Percentiles rank a stretch among this genome's conserved stretches.
Conservation (phyloP, 2,888 invertebrate species). For the Meiosimyza decipiens region DNA sequence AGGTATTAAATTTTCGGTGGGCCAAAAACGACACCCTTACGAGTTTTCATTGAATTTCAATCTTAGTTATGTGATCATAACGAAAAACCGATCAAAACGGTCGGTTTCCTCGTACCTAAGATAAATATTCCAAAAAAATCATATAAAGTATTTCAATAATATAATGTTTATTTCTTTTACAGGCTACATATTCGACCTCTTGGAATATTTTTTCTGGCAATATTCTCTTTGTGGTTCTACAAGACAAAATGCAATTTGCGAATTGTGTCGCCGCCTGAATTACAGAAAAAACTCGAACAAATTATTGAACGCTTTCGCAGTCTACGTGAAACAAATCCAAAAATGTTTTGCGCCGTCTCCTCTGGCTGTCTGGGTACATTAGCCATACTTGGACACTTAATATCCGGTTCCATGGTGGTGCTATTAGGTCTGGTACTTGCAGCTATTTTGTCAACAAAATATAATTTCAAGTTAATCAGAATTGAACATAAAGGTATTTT, state of each 20-base stretch:
- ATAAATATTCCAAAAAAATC: too few species aligned
- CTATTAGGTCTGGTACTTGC: conserved; percentile 56
- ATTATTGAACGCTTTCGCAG: conserved; percentile 48
- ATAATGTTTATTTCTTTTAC: conserved; percentile 36
- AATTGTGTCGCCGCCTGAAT: conserved; percentile 58
- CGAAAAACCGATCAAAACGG: too few species aligned
- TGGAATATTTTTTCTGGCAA: conserved; percentile 58
- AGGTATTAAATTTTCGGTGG: too few species aligned
- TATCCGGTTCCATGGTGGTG: conserved; percentile 61
- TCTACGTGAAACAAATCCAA: conserved; percentile 56
- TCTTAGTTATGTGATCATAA: too few species aligned
- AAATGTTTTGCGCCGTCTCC: conserved; percentile 56
- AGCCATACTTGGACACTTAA: conserved; percentile 60
- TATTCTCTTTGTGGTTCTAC: conserved; percentile 60
- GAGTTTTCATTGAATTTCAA: too few species aligned
- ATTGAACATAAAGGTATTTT: conserved; percentile 57
- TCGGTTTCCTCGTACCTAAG: too few species aligned
- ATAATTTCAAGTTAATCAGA: conserved; percentile 60
- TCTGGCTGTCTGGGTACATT: conserved; percentile 52
- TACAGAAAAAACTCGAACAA: conserved; percentile 50
- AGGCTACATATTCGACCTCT: conserved; percentile 62
- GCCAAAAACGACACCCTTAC: too few species aligned
- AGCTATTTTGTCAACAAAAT: conserved; percentile 59
- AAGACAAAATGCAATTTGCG: conserved; percentile 58
- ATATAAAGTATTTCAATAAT: too few species aligned